phyloP scores from a whole-genome alignment of 37 sponge, comb jelly and placozoan species.

The Tethya wilhelma region DNA sequence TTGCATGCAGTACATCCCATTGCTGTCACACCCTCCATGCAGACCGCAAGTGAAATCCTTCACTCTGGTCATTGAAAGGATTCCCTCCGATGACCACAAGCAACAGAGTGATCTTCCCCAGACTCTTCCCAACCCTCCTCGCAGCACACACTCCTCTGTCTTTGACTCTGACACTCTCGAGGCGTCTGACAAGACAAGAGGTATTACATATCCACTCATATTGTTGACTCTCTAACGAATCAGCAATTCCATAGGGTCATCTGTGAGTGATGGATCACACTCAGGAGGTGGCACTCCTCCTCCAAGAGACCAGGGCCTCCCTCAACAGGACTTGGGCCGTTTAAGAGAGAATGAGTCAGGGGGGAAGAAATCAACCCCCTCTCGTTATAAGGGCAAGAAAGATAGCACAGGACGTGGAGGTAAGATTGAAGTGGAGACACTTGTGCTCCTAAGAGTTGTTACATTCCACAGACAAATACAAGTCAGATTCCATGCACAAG shows the following conservation, averaged over 20 bases:
- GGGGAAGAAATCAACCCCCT: constrained; percentile 2
- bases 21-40: not conserved
- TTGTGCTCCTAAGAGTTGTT: not conserved
- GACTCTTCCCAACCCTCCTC: not conserved
- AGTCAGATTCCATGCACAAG: constrained; percentile 34
- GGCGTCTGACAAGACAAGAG: constrained; percentile 4
- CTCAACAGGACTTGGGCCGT: not conserved
- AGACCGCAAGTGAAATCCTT: constrained; percentile 32
- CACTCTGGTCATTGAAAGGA: constrained; percentile 23
- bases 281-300: not conserved
- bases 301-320: not conserved
- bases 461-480: not conserved
- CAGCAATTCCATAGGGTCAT: not conserved
- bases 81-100: not conserved
- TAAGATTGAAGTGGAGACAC: not conserved
- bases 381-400: constrained; percentile 28
- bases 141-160: constrained; percentile 1
- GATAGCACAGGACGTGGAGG: constrained; percentile 3
- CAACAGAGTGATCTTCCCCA: not conserved
- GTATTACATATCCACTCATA: too few relatives aligned
- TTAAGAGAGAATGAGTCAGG: not conserved
- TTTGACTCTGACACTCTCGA: constrained; percentile 41
- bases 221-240: too few relatives aligned
- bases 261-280: not conserved
- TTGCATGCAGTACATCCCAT: too few relatives aligned